These are phyloP conservation scores for Ips nitidus DNA, from an alignment of 1,140 invertebrate genomes.

Conservation along the genomic window DNA sequence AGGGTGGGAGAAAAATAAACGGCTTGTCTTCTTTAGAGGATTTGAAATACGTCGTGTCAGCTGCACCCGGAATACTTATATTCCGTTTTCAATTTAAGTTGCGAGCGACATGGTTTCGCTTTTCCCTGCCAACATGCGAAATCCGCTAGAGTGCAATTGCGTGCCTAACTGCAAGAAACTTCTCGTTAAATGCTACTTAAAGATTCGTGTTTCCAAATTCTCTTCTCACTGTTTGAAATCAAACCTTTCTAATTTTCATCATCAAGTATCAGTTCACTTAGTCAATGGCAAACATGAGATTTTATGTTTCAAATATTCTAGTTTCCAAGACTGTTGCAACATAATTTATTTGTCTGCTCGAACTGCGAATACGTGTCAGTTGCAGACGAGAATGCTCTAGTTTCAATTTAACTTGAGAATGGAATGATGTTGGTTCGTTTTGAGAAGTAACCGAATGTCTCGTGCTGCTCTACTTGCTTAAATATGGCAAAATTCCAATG, in stretches of 20 bases:
- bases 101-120: constrained; percentile 13
- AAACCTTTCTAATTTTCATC: background rate
- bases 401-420: constrained; percentile 22
- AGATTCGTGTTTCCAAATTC: background rate
- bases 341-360: constrained; percentile 10
- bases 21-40: background rate
- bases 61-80: constrained; percentile 8
- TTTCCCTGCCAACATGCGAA: constrained; percentile 7
- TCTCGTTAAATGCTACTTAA: constrained; percentile 1
- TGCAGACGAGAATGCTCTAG: constrained; percentile 3
- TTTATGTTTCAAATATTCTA: background rate
- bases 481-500: too few species aligned
- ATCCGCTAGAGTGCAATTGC: background rate
- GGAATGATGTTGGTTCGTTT: constrained; percentile 6
- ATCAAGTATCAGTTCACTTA: background rate
- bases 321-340: background rate
- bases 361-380: constrained; percentile 12
- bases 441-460: constrained; percentile 7
- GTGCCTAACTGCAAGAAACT: background rate
- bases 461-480: background rate
- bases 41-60: constrained; percentile 1
- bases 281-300: background rate
- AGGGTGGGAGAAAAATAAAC: constrained; percentile 2
- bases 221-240: background rate
- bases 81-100: constrained; percentile 14